These are phyloP conservation scores for Petrocephalus microphthalmus DNA, from an alignment of 2,113 vertebrate genomes.

Conservation along the genomic window DNA sequence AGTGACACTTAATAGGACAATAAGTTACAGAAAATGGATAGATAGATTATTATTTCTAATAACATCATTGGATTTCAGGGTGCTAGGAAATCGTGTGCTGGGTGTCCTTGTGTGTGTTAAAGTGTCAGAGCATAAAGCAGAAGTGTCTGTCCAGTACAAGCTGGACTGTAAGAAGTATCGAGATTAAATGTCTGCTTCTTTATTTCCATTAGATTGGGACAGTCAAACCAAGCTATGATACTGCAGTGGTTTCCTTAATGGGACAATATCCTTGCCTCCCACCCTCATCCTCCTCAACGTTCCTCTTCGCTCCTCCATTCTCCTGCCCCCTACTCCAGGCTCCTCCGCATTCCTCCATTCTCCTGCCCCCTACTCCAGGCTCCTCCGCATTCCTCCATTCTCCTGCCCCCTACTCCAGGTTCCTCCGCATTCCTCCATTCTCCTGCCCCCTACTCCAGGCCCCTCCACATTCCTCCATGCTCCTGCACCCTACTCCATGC, in stretches of 20 bases:
- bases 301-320: not conserved
- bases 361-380: constrained; percentile 67
- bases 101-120: too few species aligned
- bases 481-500: constrained; percentile 38
- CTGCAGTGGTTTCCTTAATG: not conserved
- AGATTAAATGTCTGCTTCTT: not conserved
- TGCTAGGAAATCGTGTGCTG: not conserved
- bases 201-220: not conserved
- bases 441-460: constrained; percentile 67
- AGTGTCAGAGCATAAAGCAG: too few species aligned
- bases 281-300: too few species aligned
- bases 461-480: not conserved
- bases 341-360: not conserved
- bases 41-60: not conserved
- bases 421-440: not conserved
- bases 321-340: constrained; percentile 74
- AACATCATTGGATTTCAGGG: not conserved
- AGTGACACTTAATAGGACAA: not conserved
- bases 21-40: not conserved
- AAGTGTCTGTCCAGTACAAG: too few species aligned
- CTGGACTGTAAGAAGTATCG: too few species aligned
- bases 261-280: not conserved
- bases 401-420: constrained; percentile 67
- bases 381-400: not conserved
- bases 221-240: not conserved